Conservation (phyloP, 1,140 invertebrate species). For the Vollenhovia emeryi region DNA sequence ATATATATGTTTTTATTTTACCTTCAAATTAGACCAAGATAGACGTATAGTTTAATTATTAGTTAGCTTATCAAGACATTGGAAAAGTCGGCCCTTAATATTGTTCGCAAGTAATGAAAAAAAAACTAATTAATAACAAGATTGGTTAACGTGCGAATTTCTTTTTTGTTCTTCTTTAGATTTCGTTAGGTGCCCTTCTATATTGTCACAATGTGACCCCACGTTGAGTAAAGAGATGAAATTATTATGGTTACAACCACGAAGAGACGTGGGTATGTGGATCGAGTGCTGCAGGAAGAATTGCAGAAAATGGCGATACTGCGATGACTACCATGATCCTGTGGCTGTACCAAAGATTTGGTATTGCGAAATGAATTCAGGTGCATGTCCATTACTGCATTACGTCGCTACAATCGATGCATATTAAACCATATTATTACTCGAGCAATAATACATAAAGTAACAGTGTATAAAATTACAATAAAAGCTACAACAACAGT, state of each 20-base stretch:
- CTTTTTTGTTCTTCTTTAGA: neutral
- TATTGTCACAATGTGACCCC: conserved; percentile 16
- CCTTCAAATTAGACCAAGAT: no score
- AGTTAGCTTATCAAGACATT: no score
- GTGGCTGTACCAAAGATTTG: no score
- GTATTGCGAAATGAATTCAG: conserved; percentile 88
- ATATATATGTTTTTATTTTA: no score
- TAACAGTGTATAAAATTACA: no score
- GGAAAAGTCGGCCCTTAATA: no score
- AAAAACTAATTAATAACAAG: neutral
- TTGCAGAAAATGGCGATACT: no score
- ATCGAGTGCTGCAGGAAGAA: conserved; percentile 86
- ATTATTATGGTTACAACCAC: conserved; percentile 83
- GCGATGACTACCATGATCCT: no score
- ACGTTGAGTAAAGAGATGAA: conserved; percentile 39
- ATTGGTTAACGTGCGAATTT: no score
- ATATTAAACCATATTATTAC: neutral
- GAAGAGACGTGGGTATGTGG: conserved; percentile 86
- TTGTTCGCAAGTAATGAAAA: neutral
- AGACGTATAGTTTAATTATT: no score
- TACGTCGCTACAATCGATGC: neutral
- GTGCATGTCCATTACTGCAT: conserved; percentile 77
- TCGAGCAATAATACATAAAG: no score
- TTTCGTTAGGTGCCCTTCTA: neutral
- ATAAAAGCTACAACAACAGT: no score